Base-by-base conservation (phyloP, 1,140 invertebrate genomes). In the Drosophila erecta region DNA sequence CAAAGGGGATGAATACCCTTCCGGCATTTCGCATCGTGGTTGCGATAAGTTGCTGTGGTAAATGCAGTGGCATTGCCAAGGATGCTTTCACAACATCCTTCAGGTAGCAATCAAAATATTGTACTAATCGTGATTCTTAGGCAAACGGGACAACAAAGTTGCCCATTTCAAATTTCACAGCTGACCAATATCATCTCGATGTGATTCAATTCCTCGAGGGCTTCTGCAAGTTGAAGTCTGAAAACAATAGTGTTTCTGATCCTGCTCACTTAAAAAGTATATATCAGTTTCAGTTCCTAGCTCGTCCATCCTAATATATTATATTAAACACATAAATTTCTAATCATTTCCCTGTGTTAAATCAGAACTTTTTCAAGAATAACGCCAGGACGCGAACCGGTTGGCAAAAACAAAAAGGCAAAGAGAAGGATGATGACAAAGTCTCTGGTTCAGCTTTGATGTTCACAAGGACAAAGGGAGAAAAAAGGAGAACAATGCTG, bases 381-480 rank as follows among this genome's bases (percentile, higher is more conserved):
- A 41, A 61, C 56, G 30, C 67, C 72, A 60, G 51, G 61, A 50
- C 50, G 67, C 57, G 69, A 74, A 75, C 69, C 51, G 54, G 60
- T 54, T 74, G 51, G 60, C 22, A 65, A 66, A 75, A 75, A 65
- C 69, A 56, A 33, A 58, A 56, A 53, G 22, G 20, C 49, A 75
- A 57, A 74, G 72, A 51, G 54, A 50, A 64, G 59, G 44, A 46
- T 81, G 66, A 86, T 85, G 74, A 85, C 81, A 85, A 85, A 85
- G 81, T 76, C 76, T 64, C 65, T 60, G 58, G 61, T 58, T 70
- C 49, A 51, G 62, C 81, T 85, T 85, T 85, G 81, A 85, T 85
- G 81, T 85, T 76, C 41, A 50, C 73, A 78, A 81, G 81, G 74
- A 86, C 76, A 85, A 86, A 85, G 71, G 71, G 8, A 30, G 30